Evolutionary conservation across 2,797 vertebrate genomes (phyloP).

Genomic region (Buceros bicornis): DNA sequence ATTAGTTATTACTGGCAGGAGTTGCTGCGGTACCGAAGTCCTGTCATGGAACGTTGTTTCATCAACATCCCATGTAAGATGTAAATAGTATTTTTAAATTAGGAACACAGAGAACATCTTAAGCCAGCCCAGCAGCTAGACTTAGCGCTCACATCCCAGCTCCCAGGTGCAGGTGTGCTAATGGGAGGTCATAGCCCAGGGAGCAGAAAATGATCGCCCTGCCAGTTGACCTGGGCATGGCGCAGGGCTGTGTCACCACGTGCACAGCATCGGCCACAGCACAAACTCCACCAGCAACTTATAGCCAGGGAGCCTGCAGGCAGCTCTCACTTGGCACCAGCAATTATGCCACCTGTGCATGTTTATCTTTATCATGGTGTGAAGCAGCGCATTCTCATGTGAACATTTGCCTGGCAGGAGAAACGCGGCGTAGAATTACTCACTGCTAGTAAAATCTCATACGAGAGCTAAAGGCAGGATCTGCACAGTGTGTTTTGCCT

Average conservation of each 20-base stretch:
- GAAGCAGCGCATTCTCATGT: not conserved
- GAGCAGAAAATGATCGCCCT: rapidly evolving
- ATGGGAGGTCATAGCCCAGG: rapidly evolving
- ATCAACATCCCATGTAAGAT: not conserved
- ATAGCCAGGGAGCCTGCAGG: not conserved
- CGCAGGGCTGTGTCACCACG: rapidly evolving
- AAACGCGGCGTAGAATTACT: not conserved
- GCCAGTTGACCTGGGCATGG: not conserved
- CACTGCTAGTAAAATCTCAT: not conserved
- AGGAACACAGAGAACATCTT: not conserved
- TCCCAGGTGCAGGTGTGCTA: not conserved
- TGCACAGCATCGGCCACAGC: not conserved
- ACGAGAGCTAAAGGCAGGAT: rapidly evolving
- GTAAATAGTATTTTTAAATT: not conserved
- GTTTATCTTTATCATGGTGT: not conserved
- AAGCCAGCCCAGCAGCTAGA: rapidly evolving
- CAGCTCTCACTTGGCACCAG: not conserved
- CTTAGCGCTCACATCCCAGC: not conserved
- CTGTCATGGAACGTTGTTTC: not conserved
- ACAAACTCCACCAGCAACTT: not conserved
- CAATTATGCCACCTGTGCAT: not conserved
- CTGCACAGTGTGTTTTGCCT: not conserved
- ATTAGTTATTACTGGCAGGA: not conserved
- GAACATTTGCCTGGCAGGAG: not conserved
- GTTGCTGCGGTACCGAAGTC: not conserved